Evolutionary conservation across 2,113 vertebrate species (phyloP).

Genomic region (Sorex fumeus): DNA sequence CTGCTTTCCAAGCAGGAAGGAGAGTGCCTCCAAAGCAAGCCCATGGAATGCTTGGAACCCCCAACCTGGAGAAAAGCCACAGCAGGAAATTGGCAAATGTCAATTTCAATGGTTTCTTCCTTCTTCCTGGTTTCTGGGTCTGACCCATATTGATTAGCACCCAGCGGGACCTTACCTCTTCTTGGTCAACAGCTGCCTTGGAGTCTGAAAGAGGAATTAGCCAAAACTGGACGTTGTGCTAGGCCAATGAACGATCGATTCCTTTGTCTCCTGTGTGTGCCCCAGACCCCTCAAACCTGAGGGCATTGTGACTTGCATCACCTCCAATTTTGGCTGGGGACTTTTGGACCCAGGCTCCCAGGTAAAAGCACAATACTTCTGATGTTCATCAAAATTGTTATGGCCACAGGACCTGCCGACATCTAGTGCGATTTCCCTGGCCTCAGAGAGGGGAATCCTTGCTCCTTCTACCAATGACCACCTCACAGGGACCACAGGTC

Average conservation of each 20-base stretch:
- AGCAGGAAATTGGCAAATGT: conserved; percentile 14
- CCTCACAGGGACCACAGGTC: not conserved
- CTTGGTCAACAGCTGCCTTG: not conserved
- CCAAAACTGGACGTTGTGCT: not conserved
- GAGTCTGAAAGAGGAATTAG: conserved; percentile 25
- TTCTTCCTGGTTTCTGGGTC: conserved; percentile 15
- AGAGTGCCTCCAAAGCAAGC: conserved; percentile 35
- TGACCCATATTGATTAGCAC: not conserved
- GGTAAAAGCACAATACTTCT: conserved; percentile 10
- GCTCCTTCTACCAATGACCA: not conserved
- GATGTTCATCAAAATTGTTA: conserved; percentile 20
- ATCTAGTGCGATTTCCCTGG: not conserved
- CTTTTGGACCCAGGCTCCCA: not conserved
- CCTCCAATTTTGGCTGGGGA: not conserved
- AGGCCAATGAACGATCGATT: not conserved
- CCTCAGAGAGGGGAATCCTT: not conserved
- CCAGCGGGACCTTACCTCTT: not conserved
- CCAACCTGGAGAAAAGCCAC: not conserved
- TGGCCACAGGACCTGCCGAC: not conserved
- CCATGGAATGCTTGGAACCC: not conserved
- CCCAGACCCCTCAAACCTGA: not conserved
- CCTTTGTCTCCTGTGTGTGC: no score
- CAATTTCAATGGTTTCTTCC: not conserved
- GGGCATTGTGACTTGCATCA: not conserved
- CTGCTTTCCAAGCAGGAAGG: conserved; percentile 20